Conservation (phyloP, 2,113 vertebrate genomes). For the Eclectus roratus region DNA sequence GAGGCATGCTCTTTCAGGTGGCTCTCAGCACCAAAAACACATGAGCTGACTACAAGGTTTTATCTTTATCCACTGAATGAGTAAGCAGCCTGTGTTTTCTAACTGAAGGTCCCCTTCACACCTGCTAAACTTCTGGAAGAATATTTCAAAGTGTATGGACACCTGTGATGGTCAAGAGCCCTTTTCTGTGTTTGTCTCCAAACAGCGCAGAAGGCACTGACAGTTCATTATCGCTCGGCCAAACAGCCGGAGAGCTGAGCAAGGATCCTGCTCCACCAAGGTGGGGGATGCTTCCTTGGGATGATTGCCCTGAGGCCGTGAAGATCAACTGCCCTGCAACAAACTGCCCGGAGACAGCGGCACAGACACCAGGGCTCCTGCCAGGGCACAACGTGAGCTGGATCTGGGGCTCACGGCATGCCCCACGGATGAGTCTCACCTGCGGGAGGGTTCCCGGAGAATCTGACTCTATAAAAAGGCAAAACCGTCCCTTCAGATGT, state of each 20-base stretch:
- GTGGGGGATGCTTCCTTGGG: not conserved
- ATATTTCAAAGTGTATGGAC: not conserved
- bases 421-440: not conserved
- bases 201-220: not conserved
- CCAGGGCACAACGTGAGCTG: not conserved
- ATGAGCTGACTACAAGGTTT: not conserved
- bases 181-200: not conserved
- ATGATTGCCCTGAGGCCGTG: not conserved
- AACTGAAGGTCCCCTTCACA: not conserved
- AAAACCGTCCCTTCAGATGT: not conserved
- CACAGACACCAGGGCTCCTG: not conserved
- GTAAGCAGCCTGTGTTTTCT: not conserved
- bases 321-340: not conserved
- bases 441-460: not conserved
- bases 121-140: not conserved
- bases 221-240: not conserved
- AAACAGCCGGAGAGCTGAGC: no score
- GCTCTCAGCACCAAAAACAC: not conserved
- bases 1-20: not conserved
- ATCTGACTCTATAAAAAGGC: not conserved
- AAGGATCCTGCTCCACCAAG: no score
- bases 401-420: not conserved
- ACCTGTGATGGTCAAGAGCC: not conserved
- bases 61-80: not conserved
- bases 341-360: not conserved